Percentiles rank a stretch among this genome's conserved stretches.
Evolutionary conservation across 1,140 invertebrate species (phyloP).

Genomic region (Leptopilina clavipes): DNA sequence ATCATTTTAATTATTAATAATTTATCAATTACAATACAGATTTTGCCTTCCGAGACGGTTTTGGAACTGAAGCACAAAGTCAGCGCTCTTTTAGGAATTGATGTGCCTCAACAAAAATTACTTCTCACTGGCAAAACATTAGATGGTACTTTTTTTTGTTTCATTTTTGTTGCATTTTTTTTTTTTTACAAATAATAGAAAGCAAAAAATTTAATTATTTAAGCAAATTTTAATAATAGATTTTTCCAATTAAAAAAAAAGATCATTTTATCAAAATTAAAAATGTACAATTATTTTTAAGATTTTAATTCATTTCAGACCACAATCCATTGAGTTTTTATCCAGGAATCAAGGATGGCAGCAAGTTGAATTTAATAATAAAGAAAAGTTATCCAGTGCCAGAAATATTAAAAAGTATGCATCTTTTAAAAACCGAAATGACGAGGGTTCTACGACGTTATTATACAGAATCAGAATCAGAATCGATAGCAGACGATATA

Average conservation of each 20-base stretch:
- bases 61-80: constrained; percentile 69
- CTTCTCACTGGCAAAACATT: constrained; percentile 69
- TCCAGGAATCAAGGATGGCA: constrained; percentile 71
- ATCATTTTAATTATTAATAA: neutral
- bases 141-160: constrained; percentile 64
- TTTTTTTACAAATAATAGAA: too few species aligned
- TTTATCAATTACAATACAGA: constrained; percentile 50
- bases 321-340: constrained; percentile 71
- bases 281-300: too few species aligned
- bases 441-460: constrained; percentile 68
- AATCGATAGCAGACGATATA: constrained; percentile 69
- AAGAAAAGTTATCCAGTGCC: constrained; percentile 61
- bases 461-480: constrained; percentile 68
- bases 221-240: too few species aligned
- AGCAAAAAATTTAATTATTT: too few species aligned
- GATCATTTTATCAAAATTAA: neutral
- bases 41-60: constrained; percentile 68
- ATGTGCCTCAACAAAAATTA: constrained; percentile 68
- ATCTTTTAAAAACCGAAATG: constrained; percentile 66
- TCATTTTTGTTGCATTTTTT: too few species aligned
- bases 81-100: constrained; percentile 65
- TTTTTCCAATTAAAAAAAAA: constrained; percentile 26
- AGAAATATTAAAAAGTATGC: constrained; percentile 55
- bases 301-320: constrained; percentile 63
- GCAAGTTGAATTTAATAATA: constrained; percentile 67